Conservation (phyloP, 2,888 invertebrate genomes). For the Ennomos quercinarius region DNA sequence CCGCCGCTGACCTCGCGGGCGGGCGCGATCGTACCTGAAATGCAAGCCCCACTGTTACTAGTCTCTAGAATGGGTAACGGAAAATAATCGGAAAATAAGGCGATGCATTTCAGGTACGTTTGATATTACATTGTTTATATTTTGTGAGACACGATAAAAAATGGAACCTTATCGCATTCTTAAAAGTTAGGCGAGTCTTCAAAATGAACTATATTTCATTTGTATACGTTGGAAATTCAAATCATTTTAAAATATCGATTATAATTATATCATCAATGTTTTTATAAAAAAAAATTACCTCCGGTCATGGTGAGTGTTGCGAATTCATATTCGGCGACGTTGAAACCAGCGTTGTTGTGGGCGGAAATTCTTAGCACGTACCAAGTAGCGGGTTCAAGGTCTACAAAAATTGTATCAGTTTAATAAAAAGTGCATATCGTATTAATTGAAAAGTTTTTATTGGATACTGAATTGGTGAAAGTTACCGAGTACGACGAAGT, state of each 20-base stretch:
- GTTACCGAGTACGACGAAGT: slow-evolving; percentile 91
- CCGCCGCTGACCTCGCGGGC: slow-evolving; percentile 89
- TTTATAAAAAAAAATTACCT: slow-evolving; percentile 85
- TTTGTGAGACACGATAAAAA: too few species aligned
- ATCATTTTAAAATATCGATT: too few species aligned
- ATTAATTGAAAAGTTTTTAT: background rate
- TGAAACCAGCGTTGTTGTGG: slow-evolving; percentile 98
- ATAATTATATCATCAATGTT: too few species aligned
- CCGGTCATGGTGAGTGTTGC: slow-evolving; percentile 97
- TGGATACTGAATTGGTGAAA: slow-evolving; percentile 13
- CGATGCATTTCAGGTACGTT: slow-evolving; percentile 82
- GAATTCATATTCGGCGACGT: slow-evolving; percentile 97
- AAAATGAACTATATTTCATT: too few species aligned
- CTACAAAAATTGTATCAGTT: slow-evolving; percentile 60
- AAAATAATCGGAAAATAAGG: slow-evolving; percentile 48
- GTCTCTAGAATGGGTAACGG: slow-evolving; percentile 15
- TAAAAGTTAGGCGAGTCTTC: too few species aligned
- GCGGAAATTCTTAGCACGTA: slow-evolving; percentile 96
- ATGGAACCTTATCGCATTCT: too few species aligned
- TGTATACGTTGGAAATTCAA: too few species aligned
- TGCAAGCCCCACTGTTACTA: slow-evolving; percentile 67
- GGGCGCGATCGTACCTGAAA: slow-evolving; percentile 98
- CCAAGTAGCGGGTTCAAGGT: slow-evolving; percentile 97
- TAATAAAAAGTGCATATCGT: background rate
- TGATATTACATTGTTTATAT: background rate